These are phyloP conservation scores for Cricetomys ansorgei DNA, from an alignment of 2,113 vertebrate species.

Conservation along the genomic window DNA sequence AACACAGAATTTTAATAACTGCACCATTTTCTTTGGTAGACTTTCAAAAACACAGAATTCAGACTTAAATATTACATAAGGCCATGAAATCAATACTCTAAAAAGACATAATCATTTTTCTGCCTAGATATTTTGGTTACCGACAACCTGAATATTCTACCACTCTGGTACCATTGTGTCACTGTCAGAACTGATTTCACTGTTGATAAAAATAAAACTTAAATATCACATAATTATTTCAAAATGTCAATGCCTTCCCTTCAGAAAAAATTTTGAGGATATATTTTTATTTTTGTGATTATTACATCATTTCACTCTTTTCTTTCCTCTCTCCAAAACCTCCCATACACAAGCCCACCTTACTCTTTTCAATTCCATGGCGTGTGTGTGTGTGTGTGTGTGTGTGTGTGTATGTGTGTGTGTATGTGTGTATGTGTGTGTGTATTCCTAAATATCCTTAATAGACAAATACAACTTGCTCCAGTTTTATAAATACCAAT, in stretches of 20 bases:
- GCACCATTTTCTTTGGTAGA: background rate
- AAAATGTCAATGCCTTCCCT: background rate
- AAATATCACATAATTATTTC: background rate
- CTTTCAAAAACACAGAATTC: background rate
- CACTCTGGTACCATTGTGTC: background rate
- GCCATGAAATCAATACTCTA: background rate
- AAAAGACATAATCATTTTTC: background rate
- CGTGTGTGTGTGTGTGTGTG: background rate
- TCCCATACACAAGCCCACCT: background rate
- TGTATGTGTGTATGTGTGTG: background rate
- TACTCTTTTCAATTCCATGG: background rate
- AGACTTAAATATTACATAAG: background rate
- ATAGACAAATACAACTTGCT: too few relatives aligned
- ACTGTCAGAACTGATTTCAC: background rate
- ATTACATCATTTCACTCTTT: background rate
- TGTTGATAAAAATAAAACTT: background rate
- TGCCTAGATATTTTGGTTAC: background rate
- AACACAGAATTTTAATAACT: background rate
- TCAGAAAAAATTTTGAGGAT: background rate
- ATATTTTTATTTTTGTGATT: background rate
- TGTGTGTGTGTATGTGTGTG: background rate
- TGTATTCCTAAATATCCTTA: background rate
- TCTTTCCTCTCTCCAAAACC: background rate
- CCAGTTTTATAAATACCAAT: background rate
- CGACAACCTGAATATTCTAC: background rate